Evolutionary conservation across 2,888 invertebrate genomes (phyloP), one percentile per base, ranked within the genome.

Genomic region (Cryptocheilus praepositus): DNA sequence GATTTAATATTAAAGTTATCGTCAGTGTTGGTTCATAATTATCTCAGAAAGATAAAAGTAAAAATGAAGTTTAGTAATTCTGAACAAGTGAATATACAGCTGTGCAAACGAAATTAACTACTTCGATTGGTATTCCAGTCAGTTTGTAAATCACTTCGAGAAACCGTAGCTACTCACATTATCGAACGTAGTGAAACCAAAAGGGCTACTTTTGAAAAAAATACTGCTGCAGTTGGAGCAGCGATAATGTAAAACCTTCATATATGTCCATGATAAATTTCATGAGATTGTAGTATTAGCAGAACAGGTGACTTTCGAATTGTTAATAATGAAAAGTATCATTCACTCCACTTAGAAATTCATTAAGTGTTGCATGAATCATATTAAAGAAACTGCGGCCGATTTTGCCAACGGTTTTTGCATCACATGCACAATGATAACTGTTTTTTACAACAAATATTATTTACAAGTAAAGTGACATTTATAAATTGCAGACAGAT

Each of bases 181-280:
- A 53, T 22, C 21, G 22, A 53, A 53, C 18, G 53, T 53, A 53
- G 22, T 15, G 53, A 44, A 45, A 60, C 28, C 16, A 52, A 51
- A 60, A 60, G 51, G 49, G 60, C 51, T 51, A 51, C 51, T 60
- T 51, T 36, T 8, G 54, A 45, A n/a, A 53, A 44, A 61, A 61
- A 28, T 22, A 54, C 45, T 16, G 45, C 54, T 43, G 61, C 43
- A 19, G 53, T 61, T 22, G 43, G 52, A 53, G 61, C 61, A 54
- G 45, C 44, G 19, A 19, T 54, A 45, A 45, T 44, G 8, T 43
- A 53, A 61, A 54, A 61, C 36, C 22, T 16, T 5, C 61, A 53
- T 53, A 19, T 53, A 7, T 43, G 44, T 61, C 19, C 45, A 25
- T 44, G 61, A 16, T 53, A 61, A 25, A 59, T 59, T 59, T 16